Evolutionary conservation across 2,888 invertebrate genomes (phyloP).

Genomic region (Nomada flava): DNA sequence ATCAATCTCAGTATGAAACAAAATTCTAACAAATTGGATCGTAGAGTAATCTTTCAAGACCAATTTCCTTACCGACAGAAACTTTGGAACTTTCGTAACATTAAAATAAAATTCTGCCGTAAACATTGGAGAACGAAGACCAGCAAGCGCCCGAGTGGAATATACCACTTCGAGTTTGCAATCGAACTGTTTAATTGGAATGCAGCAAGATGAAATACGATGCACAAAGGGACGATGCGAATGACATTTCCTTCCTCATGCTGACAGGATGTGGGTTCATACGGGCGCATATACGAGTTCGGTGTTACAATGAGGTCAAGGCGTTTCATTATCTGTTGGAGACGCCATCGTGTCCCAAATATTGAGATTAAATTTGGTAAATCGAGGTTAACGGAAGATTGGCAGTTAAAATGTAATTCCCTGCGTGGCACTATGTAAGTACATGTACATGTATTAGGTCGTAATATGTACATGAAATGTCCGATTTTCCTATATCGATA

Average conservation of each 20-base stretch:
- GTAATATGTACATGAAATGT: no score
- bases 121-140: not conserved
- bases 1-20: no score
- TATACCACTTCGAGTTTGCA: not conserved
- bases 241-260: constrained; percentile 53
- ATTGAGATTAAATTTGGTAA: constrained; percentile 19
- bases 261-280: constrained; percentile 55
- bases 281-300: constrained; percentile 45
- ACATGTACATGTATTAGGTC: not conserved
- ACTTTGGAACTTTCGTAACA: no score
- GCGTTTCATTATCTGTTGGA: constrained; percentile 45
- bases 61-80: no score
- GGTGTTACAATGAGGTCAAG: constrained; percentile 57
- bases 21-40: no score
- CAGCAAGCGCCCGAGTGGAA: not conserved
- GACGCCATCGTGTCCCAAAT: constrained; percentile 38
- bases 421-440: not conserved
- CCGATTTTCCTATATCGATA: no score
- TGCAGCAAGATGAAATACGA: constrained; percentile 37
- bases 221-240: constrained; percentile 24
- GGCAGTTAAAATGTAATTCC: not conserved
- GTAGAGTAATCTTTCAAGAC: no score
- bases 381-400: not conserved
- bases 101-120: not conserved
- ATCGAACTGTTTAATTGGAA: constrained; percentile 35